phyloP scores from a whole-genome alignment of 2,888 invertebrate species.

The Microplitis manilae region DNA sequence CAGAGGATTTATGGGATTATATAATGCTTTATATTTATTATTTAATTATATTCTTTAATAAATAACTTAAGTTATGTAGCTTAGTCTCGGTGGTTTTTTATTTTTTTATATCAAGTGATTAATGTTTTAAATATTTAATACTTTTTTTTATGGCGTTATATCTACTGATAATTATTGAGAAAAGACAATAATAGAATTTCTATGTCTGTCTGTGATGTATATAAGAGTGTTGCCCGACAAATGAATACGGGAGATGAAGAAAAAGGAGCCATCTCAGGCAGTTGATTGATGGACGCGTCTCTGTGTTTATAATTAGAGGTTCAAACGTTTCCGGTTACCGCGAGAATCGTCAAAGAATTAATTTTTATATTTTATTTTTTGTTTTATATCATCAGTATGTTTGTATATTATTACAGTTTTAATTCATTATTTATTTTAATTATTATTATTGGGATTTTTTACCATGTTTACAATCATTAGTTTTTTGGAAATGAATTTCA shows the following conservation, averaged over 20 bases:
- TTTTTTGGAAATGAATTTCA: too few relatives aligned
- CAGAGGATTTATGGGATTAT: not conserved
- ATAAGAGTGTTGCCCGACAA: constrained; percentile 1
- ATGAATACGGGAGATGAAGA: constrained; percentile 23
- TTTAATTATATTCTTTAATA: constrained; percentile 9
- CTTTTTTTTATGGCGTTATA: too few relatives aligned
- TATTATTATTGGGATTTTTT: not conserved
- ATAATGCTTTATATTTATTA: constrained; percentile 7
- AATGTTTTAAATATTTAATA: too few relatives aligned
- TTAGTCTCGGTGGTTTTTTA: not conserved
- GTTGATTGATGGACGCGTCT: constrained; percentile 70
- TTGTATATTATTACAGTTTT: not conserved
- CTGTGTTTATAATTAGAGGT: constrained; percentile 70
- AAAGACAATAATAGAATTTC: constrained; percentile 1
- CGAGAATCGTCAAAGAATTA: constrained; percentile 36
- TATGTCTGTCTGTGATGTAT: not conserved
- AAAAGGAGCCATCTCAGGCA: constrained; percentile 26
- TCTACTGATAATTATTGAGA: not conserved
- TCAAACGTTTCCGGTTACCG: constrained; percentile 45
- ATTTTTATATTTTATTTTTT: not conserved
- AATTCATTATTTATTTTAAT: not conserved
- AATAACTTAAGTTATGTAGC: not conserved
- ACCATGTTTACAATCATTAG: not conserved
- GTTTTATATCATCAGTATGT: not conserved
- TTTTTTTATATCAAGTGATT: not conserved